These are phyloP conservation scores for Caenorhabditis sp. DNA, from an alignment of 2,888 invertebrate species.

Conservation along the genomic window DNA sequence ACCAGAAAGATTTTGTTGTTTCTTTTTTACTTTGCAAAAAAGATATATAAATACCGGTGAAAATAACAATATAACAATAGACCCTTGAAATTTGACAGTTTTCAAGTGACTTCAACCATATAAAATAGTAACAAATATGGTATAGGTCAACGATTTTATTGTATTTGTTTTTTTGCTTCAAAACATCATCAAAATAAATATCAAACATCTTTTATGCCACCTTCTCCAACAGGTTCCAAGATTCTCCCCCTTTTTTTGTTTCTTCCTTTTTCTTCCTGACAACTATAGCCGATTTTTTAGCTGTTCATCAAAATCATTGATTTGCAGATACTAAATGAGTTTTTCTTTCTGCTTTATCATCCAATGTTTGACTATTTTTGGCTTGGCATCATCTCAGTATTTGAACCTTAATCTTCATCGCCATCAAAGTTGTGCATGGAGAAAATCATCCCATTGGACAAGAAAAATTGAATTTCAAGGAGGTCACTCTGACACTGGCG, in stretches of 20 bases:
- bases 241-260: not conserved
- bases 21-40: not conserved
- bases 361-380: not conserved
- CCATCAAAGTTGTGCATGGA: constrained; percentile 52
- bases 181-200: not conserved
- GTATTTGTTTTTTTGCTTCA: not conserved
- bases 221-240: not conserved
- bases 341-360: not conserved
- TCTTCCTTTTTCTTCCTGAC: not conserved
- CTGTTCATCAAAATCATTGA: not conserved
- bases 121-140: not conserved
- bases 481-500: constrained; percentile 41
- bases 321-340: not conserved
- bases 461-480: constrained; percentile 54
- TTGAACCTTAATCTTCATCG: constrained; percentile 48
- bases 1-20: not conserved
- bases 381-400: constrained; percentile 27
- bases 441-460: constrained; percentile 46
- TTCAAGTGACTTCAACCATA: not conserved
- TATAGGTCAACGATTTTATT: not conserved
- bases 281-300: not conserved
- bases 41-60: not conserved
- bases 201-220: not conserved
- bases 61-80: not conserved
- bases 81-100: not conserved